Conservation (phyloP, 92 coral and sea anemone species). For the Phenganax marumi region DNA sequence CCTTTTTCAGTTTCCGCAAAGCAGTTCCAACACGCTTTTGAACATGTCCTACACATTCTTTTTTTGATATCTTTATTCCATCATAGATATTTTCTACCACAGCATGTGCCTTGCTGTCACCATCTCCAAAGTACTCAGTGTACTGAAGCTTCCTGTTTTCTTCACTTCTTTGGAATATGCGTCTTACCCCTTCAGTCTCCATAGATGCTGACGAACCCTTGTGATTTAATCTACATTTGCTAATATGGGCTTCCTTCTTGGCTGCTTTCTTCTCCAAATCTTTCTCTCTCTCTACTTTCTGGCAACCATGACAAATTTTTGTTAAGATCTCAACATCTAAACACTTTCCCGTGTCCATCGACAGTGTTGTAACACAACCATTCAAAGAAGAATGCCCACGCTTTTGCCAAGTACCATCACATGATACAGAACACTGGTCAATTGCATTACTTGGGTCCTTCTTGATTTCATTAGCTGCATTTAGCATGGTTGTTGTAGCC, state of each 20-base stretch:
- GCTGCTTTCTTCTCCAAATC: neutral
- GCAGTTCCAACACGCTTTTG: slow-evolving; percentile 56
- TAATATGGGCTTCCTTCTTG: neutral
- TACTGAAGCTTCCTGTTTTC: neutral
- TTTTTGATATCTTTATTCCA: slow-evolving; percentile 22
- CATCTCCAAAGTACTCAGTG: neutral
- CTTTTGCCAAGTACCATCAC: slow-evolving; percentile 24
- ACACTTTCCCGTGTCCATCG: slow-evolving; percentile 25
- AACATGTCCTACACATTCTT: slow-evolving; percentile 51
- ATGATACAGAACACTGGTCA: slow-evolving; percentile 10
- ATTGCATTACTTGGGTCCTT: neutral
- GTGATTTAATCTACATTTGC: too few relatives aligned
- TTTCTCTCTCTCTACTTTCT: neutral
- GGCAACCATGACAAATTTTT: slow-evolving; percentile 12
- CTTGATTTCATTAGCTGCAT: slow-evolving; percentile 13
- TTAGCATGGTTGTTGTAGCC: slow-evolving; percentile 31
- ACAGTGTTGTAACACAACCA: slow-evolving; percentile 32
- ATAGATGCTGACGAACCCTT: too few relatives aligned
- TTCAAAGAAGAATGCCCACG: slow-evolving; percentile 27
- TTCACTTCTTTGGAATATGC: neutral
- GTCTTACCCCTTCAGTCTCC: slow-evolving; percentile 5
- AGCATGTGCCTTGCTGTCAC: slow-evolving; percentile 48
- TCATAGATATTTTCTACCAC: slow-evolving; percentile 33
- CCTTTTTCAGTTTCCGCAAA: slow-evolving; percentile 48
- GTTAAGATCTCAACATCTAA: slow-evolving; percentile 3